Evolutionary conservation across 2,113 vertebrate genomes (phyloP).

Genomic region (Heterotis niloticus): DNA sequence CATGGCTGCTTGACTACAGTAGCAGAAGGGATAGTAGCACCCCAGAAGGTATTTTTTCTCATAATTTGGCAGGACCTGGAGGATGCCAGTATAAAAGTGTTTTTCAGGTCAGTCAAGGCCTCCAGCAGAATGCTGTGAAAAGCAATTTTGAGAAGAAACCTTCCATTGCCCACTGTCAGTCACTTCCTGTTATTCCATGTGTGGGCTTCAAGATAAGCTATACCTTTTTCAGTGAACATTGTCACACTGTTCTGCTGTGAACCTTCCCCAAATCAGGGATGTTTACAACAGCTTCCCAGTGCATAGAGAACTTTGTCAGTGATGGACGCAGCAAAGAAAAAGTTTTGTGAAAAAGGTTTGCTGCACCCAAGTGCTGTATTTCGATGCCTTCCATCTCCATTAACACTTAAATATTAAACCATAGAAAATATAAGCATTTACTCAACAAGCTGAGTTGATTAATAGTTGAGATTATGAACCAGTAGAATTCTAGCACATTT

Average conservation of each 20-base stretch:
- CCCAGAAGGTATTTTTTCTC: not conserved
- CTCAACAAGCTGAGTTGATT: constrained; percentile 3
- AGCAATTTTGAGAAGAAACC: not conserved
- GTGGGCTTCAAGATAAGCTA: not conserved
- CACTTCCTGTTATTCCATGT: not conserved
- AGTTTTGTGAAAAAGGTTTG: not conserved
- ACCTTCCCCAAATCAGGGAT: not conserved
- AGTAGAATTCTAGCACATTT: not conserved
- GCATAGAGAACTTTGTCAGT: not conserved
- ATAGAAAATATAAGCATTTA: constrained; percentile 4
- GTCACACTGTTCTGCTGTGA: not conserved
- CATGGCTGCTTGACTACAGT: too few relatives aligned
- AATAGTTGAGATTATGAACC: not conserved
- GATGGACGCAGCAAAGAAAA: not conserved
- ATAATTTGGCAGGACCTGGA: not conserved
- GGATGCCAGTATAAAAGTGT: too few relatives aligned
- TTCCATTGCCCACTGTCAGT: not conserved
- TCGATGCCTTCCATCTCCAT: not conserved
- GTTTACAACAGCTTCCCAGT: not conserved
- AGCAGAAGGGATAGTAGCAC: too few relatives aligned
- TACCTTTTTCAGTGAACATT: too few relatives aligned
- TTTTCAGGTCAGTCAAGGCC: not conserved
- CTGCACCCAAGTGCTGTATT: too few relatives aligned
- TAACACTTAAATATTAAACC: constrained; percentile 1
- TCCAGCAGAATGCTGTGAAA: not conserved